phyloP scores from a whole-genome alignment of 53 echinoderm and acorn worm genomes.

The Stichopus horrens region DNA sequence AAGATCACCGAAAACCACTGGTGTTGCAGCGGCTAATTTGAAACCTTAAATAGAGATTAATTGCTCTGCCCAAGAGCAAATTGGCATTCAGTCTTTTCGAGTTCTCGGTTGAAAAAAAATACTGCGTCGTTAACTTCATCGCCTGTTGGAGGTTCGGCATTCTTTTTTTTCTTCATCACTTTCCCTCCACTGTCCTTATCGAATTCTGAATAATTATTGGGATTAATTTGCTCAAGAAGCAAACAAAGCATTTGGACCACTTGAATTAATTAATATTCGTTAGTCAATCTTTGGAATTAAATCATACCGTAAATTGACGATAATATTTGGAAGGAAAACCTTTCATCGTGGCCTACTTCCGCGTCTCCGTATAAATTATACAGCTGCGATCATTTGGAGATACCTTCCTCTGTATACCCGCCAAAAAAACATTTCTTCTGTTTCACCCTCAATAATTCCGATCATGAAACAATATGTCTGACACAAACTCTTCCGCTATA shows the following conservation, averaged over 20 bases:
- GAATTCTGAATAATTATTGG: neutral
- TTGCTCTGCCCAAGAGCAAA: conserved; percentile 30
- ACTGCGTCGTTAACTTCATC: neutral
- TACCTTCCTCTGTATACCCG: neutral
- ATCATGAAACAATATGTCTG: conserved; percentile 35
- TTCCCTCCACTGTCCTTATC: neutral
- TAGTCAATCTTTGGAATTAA: neutral
- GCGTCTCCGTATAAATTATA: neutral
- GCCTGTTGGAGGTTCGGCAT: neutral
- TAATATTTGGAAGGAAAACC: neutral
- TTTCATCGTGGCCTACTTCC: neutral
- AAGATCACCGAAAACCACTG: conserved; percentile 3
- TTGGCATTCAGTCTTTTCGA: neutral
- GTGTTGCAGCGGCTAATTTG: conserved; percentile 36
- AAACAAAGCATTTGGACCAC: conserved; percentile 1
- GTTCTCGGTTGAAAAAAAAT: neutral
- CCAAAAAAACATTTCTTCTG: neutral
- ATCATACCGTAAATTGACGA: neutral
- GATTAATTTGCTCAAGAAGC: conserved; percentile 3
- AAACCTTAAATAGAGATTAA: conserved; percentile 32
- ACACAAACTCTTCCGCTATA: conserved; percentile 35
- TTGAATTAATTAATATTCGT: conserved; percentile 9
- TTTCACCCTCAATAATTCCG: neutral
- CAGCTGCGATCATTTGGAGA: neutral
- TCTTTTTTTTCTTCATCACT: neutral